These are phyloP conservation scores for Cebus imitator DNA, from an alignment of 2,113 vertebrate species.

Conservation along the genomic window DNA sequence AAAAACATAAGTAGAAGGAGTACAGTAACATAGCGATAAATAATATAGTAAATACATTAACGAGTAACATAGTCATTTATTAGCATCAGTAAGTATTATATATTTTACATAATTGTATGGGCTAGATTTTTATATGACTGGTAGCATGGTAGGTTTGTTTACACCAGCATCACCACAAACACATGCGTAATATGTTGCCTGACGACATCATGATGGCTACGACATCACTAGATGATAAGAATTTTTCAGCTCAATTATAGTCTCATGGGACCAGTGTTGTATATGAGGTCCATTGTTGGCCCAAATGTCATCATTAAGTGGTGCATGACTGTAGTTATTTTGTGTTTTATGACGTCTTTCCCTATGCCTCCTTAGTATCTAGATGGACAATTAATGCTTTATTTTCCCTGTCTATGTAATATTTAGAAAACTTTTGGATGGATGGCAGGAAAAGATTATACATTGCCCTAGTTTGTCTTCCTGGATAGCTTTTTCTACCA, in stretches of 20 bases:
- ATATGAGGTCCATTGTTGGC: neutral
- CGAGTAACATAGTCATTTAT: neutral
- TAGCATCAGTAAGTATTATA: neutral
- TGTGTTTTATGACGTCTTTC: neutral
- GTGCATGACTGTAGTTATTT: neutral
- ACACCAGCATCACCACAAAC: neutral
- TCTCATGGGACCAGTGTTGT: neutral
- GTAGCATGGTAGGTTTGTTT: neutral
- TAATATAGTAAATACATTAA: neutral
- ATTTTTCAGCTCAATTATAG: neutral
- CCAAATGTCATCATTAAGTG: neutral
- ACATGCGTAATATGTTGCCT: neutral
- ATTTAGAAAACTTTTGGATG: neutral
- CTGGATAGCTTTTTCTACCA: neutral
- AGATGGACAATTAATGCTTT: neutral
- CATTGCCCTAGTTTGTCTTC: neutral
- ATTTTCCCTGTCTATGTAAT: neutral
- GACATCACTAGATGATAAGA: neutral
- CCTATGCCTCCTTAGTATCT: neutral
- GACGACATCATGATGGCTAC: neutral
- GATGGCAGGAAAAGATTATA: neutral
- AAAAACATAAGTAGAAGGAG: neutral
- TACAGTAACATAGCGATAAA: neutral
- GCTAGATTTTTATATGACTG: neutral
- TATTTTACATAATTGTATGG: neutral